Evolutionary conservation across 2,797 vertebrate species (phyloP).

Genomic region (Ceryle rudis): DNA sequence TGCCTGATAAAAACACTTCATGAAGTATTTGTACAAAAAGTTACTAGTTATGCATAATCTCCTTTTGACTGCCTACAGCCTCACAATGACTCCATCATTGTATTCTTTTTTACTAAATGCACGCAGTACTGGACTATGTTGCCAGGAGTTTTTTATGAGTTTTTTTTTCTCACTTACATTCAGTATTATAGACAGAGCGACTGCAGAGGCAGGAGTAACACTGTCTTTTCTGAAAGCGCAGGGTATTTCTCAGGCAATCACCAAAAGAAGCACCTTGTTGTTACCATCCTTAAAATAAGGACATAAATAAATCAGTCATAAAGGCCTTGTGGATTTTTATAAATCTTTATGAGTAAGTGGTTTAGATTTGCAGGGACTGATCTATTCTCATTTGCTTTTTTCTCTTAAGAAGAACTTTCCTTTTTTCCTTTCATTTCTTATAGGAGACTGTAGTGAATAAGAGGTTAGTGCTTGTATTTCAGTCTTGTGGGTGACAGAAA

Average conservation of each 20-base stretch:
- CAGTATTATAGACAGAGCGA: constrained; percentile 5
- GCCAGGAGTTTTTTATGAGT: background rate
- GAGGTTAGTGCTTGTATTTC: background rate
- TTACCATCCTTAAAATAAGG: background rate
- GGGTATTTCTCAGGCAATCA: background rate
- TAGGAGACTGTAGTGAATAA: background rate
- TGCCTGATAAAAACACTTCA: constrained; percentile 39
- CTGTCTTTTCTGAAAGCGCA: background rate
- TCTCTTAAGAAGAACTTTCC: background rate
- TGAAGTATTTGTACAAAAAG: constrained; percentile 33
- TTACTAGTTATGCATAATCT: constrained; percentile 6
- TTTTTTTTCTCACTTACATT: background rate
- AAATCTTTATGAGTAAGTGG: background rate
- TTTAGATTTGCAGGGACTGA: background rate
- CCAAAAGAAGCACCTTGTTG: background rate
- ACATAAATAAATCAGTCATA: background rate
- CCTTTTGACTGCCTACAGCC: background rate
- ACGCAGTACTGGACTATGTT: background rate
- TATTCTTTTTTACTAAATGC: background rate
- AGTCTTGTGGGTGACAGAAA: background rate
- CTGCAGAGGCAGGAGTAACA: background rate
- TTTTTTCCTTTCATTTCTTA: background rate
- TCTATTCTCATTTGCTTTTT: background rate
- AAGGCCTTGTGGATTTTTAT: background rate
- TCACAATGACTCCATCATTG: background rate